Evolutionary conservation across 2,113 vertebrate genomes (phyloP).

Genomic region (Rhinoderma darwinii): DNA sequence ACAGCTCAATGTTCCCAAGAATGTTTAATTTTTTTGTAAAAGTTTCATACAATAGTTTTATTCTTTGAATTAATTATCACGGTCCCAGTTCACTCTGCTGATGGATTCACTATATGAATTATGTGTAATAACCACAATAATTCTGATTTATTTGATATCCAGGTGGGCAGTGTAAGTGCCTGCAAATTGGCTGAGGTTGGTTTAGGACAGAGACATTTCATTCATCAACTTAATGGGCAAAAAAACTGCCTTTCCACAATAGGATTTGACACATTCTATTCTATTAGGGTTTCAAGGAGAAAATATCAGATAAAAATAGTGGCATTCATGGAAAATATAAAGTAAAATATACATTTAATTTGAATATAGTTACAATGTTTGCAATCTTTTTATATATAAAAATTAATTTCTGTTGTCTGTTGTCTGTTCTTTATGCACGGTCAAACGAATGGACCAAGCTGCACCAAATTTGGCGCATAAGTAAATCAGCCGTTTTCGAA

Average conservation of each 20-base stretch:
- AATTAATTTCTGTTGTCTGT: no score
- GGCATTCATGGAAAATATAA: not conserved
- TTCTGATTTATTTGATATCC: constrained; percentile 34
- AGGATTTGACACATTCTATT: constrained; percentile 31
- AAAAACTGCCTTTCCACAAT: constrained; percentile 39
- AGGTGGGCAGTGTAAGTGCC: constrained; percentile 31
- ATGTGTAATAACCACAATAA: constrained; percentile 54
- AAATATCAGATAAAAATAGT: not conserved
- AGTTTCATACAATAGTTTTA: constrained; percentile 41
- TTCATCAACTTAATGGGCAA: constrained; percentile 46
- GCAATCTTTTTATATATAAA: no score
- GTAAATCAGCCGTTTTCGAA: no score
- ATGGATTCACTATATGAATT: constrained; percentile 44
- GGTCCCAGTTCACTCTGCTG: constrained; percentile 38
- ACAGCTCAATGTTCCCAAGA: constrained; percentile 13
- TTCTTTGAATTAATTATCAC: constrained; percentile 53
- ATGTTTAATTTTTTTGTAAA: constrained; percentile 19
- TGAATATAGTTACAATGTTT: not conserved
- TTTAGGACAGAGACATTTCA: constrained; percentile 41
- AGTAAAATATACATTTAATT: not conserved
- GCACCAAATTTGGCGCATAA: no score
- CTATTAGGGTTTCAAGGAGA: not conserved
- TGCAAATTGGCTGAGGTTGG: constrained; percentile 35
- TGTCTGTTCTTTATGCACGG: no score
- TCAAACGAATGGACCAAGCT: no score